Conservation (phyloP, 2,797 vertebrate genomes). For the Sandelia bainsii region DNA sequence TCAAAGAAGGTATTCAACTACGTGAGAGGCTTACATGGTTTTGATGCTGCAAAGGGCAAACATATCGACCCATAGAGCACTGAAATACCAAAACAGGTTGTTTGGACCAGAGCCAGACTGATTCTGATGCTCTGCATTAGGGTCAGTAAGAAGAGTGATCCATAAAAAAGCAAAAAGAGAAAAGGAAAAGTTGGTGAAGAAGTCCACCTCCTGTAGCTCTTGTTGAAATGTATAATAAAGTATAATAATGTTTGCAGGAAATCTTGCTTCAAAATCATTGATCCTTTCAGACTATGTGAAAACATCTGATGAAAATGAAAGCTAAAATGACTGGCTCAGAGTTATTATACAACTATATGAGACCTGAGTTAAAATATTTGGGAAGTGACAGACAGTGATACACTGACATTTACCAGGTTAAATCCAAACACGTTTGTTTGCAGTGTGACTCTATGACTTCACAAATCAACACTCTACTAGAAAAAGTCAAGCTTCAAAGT, state of each 20-base stretch:
- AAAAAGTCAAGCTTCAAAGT: not conserved
- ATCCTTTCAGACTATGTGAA: not conserved
- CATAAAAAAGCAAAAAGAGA: not conserved
- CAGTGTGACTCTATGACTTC: too few species aligned
- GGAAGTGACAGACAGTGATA: not conserved
- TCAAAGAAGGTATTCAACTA: not conserved
- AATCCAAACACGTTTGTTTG: not conserved
- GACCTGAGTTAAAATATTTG: not conserved
- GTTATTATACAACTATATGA: too few species aligned
- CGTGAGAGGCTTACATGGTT: conserved; percentile 2
- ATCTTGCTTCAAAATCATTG: not conserved
- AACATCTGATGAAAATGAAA: conserved; percentile 1
- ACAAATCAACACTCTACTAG: not conserved
- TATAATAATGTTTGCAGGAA: not conserved
- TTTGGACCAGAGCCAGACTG: conserved; percentile 1
- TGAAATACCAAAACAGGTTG: not conserved
- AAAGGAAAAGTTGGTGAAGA: not conserved
- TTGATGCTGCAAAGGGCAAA: conserved; percentile 13
- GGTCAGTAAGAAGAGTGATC: not conserved
- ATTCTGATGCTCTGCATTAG: not conserved
- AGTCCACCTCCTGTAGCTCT: not conserved
- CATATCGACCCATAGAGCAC: not conserved
- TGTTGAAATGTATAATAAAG: not conserved
- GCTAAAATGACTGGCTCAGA: not conserved
- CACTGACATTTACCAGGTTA: too few species aligned